phyloP scores from a whole-genome alignment of 2,113 vertebrate species.

The Oreochromis tanganicae region DNA sequence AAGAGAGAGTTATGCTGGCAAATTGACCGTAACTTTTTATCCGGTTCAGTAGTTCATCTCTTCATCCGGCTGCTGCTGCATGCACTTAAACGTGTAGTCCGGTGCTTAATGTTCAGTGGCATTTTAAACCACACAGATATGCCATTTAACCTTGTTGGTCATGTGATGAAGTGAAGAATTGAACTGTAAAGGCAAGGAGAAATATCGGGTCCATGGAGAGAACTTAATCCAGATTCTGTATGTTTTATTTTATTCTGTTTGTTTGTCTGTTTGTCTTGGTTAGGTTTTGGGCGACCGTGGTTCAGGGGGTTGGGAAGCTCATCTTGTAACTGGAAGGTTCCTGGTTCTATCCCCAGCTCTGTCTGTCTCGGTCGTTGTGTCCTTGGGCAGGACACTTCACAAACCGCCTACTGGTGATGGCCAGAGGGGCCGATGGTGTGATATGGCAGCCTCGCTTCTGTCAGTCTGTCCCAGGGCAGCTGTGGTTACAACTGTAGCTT shows the following conservation, averaged over 20 bases:
- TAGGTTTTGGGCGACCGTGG: not conserved
- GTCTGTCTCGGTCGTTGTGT: not conserved
- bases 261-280: not conserved
- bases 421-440: fast-evolving
- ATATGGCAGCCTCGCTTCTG: not conserved
- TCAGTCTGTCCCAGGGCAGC: not conserved
- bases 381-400: not conserved
- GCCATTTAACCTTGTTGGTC: slow-evolving; percentile 7
- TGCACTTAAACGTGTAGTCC: not conserved
- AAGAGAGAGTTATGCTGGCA: not conserved
- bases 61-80: not conserved
- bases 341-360: not conserved
- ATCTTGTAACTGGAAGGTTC: fast-evolving
- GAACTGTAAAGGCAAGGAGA: not conserved
- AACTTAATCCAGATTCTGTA: not conserved
- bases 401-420: fast-evolving
- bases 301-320: not conserved
- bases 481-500: not conserved
- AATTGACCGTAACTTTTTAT: not conserved
- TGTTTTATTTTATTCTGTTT: not conserved
- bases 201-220: not conserved
- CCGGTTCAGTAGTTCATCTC: not conserved
- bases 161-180: not conserved
- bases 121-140: not conserved
- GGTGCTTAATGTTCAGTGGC: not conserved